Percentiles rank a stretch among this genome's conserved stretches.
Evolutionary conservation across 1,140 invertebrate species (phyloP).

Genomic region (Euschistus heros): DNA sequence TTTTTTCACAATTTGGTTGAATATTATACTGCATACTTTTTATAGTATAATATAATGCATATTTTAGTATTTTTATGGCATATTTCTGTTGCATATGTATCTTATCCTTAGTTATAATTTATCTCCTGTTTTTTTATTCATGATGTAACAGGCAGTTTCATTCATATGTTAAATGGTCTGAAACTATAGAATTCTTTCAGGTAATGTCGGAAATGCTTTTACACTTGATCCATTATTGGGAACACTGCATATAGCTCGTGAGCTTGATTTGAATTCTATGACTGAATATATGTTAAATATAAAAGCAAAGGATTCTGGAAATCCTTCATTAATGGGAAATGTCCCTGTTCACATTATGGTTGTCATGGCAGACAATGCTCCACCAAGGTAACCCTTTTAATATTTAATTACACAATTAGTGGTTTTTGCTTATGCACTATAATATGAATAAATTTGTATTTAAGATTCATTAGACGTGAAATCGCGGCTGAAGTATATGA

Average conservation of each 20-base stretch:
- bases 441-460: not conserved
- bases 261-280: constrained; percentile 53
- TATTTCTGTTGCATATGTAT: too few relatives aligned
- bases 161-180: too few relatives aligned
- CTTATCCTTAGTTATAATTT: too few relatives aligned
- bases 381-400: constrained; percentile 48
- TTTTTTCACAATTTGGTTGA: too few relatives aligned
- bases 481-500: constrained; percentile 72
- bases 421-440: not conserved
- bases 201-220: constrained; percentile 77
- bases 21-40: too few relatives aligned
- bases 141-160: too few relatives aligned
- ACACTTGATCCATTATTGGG: constrained; percentile 65
- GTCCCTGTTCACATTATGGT: constrained; percentile 76
- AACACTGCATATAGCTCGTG: constrained; percentile 58
- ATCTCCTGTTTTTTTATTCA: too few relatives aligned
- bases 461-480: constrained; percentile 49
- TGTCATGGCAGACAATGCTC: constrained; percentile 79
- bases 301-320: constrained; percentile 69
- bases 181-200: constrained; percentile 36
- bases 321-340: constrained; percentile 57
- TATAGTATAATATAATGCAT: too few relatives aligned
- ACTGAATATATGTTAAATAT: constrained; percentile 73
- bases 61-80: too few relatives aligned
- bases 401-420: not conserved